Evolutionary conservation across 2,888 invertebrate genomes (phyloP).

Genomic region (Eristalinus aeneus): DNA sequence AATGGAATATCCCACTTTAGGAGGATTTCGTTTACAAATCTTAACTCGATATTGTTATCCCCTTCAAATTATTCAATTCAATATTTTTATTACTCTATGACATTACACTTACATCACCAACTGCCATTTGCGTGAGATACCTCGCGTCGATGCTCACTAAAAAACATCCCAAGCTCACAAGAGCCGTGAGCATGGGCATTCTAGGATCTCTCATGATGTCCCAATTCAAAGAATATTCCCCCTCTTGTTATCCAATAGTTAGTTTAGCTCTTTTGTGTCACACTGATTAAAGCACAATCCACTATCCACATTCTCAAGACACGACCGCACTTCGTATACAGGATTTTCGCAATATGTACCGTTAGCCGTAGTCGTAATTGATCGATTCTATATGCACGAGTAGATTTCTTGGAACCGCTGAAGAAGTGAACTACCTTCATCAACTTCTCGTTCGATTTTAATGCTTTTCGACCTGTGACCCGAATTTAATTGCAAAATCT

Average conservation of each 20-base stretch:
- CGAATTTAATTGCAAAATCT: conserved; percentile 62
- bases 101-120: conserved; percentile 51
- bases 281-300: conserved; percentile 15
- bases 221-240: not conserved
- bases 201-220: conserved; percentile 24
- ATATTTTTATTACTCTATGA: not conserved
- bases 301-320: conserved; percentile 53
- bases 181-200: conserved; percentile 52
- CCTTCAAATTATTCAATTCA: no score
- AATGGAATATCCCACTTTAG: no score
- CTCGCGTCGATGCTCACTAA: conserved; percentile 45
- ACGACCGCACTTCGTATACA: conserved; percentile 4
- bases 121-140: conserved; percentile 38
- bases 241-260: not conserved
- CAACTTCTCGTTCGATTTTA: conserved; percentile 58
- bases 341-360: conserved; percentile 5
- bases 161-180: conserved; percentile 61
- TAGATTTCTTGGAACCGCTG: conserved; percentile 28
- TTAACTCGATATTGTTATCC: no score
- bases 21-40: no score
- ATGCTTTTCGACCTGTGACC: conserved; percentile 57
- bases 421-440: conserved; percentile 55
- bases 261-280: conserved; percentile 10
- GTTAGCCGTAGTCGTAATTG: not conserved
- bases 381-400: conserved; percentile 4